Percentiles rank a stretch among this genome's conserved stretches.
Conservation (phyloP, 1,140 invertebrate species). For the Euura saliciscinereae region DNA sequence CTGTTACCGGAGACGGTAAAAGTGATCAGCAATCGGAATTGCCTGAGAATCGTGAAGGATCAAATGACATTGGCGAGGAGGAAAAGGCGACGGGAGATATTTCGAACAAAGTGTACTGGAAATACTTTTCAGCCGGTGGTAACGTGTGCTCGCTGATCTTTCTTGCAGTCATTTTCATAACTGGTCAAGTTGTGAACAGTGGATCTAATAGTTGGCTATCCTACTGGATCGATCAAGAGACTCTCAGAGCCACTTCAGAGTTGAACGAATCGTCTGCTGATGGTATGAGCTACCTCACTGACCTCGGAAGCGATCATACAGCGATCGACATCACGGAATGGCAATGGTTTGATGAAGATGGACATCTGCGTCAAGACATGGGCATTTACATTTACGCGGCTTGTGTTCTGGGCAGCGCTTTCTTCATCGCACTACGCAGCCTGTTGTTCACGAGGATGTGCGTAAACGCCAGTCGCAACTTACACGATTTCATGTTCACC, state of each 20-base stretch:
- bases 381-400: conserved; percentile 56
- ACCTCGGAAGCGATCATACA: too few species aligned
- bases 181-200: conserved; percentile 73
- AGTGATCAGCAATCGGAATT: too few species aligned
- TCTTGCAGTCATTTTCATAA: conserved; percentile 65
- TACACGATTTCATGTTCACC: conserved; percentile 86
- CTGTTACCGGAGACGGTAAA: too few species aligned
- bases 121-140: conserved; percentile 74
- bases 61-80: conserved; percentile 30
- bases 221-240: conserved; percentile 70
- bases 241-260: conserved; percentile 36
- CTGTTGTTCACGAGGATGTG: conserved; percentile 80
- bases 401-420: conserved; percentile 45
- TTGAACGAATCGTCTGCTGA: not conserved
- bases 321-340: too few species aligned
- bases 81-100: conserved; percentile 62
- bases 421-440: conserved; percentile 65
- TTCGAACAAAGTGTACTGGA: conserved; percentile 62
- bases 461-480: conserved; percentile 77
- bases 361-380: conserved; percentile 29
- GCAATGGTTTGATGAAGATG: conserved; percentile 33
- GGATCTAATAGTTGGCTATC: conserved; percentile 81
- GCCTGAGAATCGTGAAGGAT: too few species aligned
- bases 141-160: conserved; percentile 63
- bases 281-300: too few species aligned